Conservation (phyloP, 2,113 vertebrate genomes). For the Lophotis ruficrista region DNA sequence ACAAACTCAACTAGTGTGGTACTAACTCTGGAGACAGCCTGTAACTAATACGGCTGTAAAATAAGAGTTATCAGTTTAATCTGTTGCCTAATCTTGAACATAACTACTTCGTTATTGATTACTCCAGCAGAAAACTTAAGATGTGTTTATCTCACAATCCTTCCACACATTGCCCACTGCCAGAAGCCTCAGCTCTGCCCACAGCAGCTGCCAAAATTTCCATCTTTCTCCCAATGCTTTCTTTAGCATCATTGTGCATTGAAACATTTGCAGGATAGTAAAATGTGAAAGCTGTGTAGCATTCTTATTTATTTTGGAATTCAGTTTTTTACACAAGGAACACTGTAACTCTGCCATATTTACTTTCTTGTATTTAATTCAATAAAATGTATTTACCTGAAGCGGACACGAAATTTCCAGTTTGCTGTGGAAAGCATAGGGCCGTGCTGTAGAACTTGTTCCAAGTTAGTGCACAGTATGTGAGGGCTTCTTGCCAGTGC, state of each 20-base stretch:
- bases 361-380: constrained; percentile 40
- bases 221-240: not conserved
- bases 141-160: not conserved
- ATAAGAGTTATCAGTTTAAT: not conserved
- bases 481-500: constrained; percentile 25
- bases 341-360: constrained; percentile 27
- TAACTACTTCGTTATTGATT: not conserved
- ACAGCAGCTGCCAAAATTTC: not conserved
- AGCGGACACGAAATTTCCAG: constrained; percentile 10
- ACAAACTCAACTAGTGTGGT: accelerated
- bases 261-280: not conserved
- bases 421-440: not conserved
- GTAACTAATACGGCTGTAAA: not conserved
- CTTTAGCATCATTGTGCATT: constrained; percentile 18
- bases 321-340: not conserved
- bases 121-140: not conserved
- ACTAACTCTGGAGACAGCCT: not conserved
- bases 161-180: not conserved
- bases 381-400: constrained; percentile 40
- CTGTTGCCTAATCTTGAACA: not conserved
- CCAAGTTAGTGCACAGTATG: not conserved
- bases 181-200: not conserved
- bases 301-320: constrained; percentile 56
- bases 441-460: not conserved
- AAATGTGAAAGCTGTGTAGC: not conserved